Percentiles rank a stretch among this genome's conserved stretches.
Evolutionary conservation across 2,888 invertebrate genomes (phyloP).

Genomic region (Tipula confusa): DNA sequence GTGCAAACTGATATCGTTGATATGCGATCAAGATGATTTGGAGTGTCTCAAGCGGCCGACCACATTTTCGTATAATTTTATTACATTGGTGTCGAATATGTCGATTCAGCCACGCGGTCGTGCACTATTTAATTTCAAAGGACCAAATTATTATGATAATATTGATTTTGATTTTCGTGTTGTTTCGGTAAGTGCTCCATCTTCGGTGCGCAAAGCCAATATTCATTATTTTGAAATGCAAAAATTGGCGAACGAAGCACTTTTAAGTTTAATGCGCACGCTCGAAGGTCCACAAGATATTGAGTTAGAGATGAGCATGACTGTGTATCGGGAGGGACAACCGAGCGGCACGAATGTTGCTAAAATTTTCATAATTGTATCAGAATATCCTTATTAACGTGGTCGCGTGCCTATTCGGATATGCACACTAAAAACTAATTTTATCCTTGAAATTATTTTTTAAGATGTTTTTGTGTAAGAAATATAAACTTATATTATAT

Average conservation of each 20-base stretch:
- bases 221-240: conserved; percentile 56
- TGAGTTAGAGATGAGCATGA: conserved; percentile 82
- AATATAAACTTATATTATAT: background rate
- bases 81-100: conserved; percentile 82
- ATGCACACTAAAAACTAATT: background rate
- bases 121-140: conserved; percentile 84
- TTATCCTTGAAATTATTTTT: background rate
- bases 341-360: conserved; percentile 81
- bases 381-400: conserved; percentile 72
- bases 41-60: conserved; percentile 76
- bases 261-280: conserved; percentile 67
- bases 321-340: conserved; percentile 65
- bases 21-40: conserved; percentile 68
- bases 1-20: conserved; percentile 66
- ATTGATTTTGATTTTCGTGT: conserved; percentile 74
- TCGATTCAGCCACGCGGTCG: conserved; percentile 58
- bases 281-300: conserved; percentile 88
- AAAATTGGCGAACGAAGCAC: conserved; percentile 63
- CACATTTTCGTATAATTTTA: conserved; percentile 88
- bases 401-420: too few species aligned
- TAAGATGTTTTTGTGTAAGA: background rate
- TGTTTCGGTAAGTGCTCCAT: conserved; percentile 61
- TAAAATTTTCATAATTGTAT: conserved; percentile 79
- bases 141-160: conserved; percentile 67
- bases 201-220: conserved; percentile 55